Evolutionary conservation across 2,113 vertebrate species (phyloP).

Genomic region (Eurystomus gularis): DNA sequence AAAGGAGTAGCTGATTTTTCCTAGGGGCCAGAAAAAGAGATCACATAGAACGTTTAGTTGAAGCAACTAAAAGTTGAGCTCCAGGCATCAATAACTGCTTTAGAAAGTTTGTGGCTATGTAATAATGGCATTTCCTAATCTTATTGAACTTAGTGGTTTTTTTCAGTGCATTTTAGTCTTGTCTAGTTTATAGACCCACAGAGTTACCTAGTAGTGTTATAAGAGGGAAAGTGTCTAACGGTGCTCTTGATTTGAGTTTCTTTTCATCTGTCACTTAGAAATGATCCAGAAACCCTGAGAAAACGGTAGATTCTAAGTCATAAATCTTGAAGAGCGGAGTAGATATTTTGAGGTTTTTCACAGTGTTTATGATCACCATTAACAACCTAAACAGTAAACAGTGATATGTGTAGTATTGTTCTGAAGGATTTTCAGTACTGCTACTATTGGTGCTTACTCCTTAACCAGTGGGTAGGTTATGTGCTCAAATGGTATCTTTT

Average conservation of each 20-base stretch:
- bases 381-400: not conserved
- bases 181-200: not conserved
- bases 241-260: not conserved
- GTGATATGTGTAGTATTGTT: not conserved
- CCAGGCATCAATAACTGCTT: not conserved
- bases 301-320: not conserved
- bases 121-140: not conserved
- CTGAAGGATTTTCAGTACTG: not conserved
- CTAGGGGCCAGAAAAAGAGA: not conserved
- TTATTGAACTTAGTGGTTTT: not conserved
- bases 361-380: not conserved
- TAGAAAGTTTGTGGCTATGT: not conserved
- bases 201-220: not conserved
- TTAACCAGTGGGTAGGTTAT: rapidly evolving
- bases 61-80: not conserved
- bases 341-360: not conserved
- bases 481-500: not conserved
- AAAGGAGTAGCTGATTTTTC: not conserved
- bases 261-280: not conserved
- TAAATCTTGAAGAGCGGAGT: not conserved
- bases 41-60: not conserved
- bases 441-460: not conserved
- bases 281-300: not conserved
- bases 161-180: not conserved
- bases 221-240: not conserved